These are phyloP conservation scores for Lophius americanus DNA, from an alignment of 2,797 vertebrate species.

Conservation along the genomic window DNA sequence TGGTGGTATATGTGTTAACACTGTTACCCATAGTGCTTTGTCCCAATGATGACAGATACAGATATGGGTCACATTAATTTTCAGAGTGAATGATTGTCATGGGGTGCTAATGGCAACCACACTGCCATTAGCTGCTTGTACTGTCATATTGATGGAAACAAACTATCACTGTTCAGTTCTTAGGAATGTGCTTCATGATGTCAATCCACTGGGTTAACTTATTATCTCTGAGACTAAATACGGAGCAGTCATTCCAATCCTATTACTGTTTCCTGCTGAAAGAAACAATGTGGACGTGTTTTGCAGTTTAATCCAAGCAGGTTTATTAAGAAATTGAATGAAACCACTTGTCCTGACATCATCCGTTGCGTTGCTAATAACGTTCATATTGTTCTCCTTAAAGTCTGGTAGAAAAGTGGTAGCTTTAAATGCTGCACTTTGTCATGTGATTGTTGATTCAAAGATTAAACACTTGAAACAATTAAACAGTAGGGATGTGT, in stretches of 20 bases:
- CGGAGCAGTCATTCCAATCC: conserved; percentile 24
- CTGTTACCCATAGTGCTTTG: conserved; percentile 12
- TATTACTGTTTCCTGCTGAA: conserved; percentile 17
- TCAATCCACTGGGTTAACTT: conserved; percentile 29
- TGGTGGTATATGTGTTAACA: conserved; percentile 1
- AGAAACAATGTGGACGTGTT: conserved; percentile 29
- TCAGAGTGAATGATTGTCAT: conserved; percentile 30
- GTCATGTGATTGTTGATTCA: conserved; percentile 18
- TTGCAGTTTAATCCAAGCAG: conserved; percentile 22
- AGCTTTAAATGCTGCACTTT: conserved; percentile 37
- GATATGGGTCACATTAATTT: not conserved
- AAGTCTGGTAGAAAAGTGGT: conserved; percentile 31
- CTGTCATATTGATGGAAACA: conserved; percentile 39
- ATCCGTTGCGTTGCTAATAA: conserved; percentile 33
- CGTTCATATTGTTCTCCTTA: conserved; percentile 32
- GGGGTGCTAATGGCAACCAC: conserved; percentile 24
- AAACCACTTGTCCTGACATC: conserved; percentile 9
- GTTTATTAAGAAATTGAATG: conserved; percentile 28
- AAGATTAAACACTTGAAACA: conserved; percentile 32
- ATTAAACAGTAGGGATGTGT: conserved; percentile 28
- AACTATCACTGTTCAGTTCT: conserved; percentile 31
- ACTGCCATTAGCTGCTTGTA: conserved; percentile 43
- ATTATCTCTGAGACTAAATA: conserved; percentile 30
- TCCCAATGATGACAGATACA: conserved; percentile 9
- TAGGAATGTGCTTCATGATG: conserved; percentile 41